Conservation (phyloP, 2,888 invertebrate genomes). For the Lamproptera curius region DNA sequence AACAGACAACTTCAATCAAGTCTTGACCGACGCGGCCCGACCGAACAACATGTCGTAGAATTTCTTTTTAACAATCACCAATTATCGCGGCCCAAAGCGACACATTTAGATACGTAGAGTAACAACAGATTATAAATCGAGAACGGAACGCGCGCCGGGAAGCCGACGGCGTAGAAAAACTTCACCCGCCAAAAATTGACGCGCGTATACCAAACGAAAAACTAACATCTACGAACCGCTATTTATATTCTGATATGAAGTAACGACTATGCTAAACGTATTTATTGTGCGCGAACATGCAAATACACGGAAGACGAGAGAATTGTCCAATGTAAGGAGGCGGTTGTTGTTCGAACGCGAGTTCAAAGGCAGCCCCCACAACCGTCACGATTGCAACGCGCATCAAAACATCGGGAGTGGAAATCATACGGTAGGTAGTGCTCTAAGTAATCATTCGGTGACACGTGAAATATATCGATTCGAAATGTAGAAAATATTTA, state of each 20-base stretch:
- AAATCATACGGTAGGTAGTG: conserved; percentile 56
- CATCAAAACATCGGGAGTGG: conserved; percentile 48
- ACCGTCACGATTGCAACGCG: conserved; percentile 41
- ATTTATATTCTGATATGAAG: conserved; percentile 67
- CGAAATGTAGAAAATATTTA: conserved; percentile 70
- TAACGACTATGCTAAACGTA: conserved; percentile 52
- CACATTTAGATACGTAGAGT: conserved; percentile 39
- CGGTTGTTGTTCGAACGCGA: no score
- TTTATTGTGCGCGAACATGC: conserved; percentile 68
- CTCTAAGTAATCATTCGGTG: conserved; percentile 59
- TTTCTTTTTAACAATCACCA: neutral
- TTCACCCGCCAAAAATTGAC: conserved; percentile 38
- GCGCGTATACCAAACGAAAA: conserved; percentile 40
- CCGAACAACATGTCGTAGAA: conserved; percentile 53
- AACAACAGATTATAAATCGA: conserved; percentile 43
- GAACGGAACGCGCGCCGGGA: conserved; percentile 21
- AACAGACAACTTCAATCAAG: conserved; percentile 65
- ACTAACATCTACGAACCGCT: conserved; percentile 44
- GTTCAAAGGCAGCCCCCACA: no score
- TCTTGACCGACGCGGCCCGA: conserved; percentile 43
- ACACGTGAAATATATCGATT: conserved; percentile 62
- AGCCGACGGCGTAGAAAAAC: conserved; percentile 50
- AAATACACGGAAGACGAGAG: conserved; percentile 65
- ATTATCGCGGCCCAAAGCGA: neutral
- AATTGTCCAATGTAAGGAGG: conserved; percentile 44